Evolutionary conservation across 2,888 invertebrate genomes (phyloP), one percentile per base, ranked within the genome.

Genomic region (Pyrrhia umbra): DNA sequence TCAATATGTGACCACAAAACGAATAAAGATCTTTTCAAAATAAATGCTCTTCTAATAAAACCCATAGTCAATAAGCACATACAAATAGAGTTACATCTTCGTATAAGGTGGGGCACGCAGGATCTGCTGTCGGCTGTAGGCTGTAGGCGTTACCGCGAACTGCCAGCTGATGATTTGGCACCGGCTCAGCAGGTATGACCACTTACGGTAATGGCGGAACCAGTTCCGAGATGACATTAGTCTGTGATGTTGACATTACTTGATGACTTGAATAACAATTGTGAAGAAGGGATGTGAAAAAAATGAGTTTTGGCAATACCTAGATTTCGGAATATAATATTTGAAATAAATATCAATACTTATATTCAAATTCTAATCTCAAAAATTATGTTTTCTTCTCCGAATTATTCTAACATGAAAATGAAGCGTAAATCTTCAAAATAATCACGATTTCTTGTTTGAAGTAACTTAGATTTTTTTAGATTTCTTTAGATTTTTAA

Each of bases 71-170:
- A 67, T 47, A 47, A 68, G 45, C 39, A 15, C 18, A 39, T 56
- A 23, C 15, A 15, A 52, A 52, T 20, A 58, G 59, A 59, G 69
- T 74, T 73, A 74, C 0, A 25, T 40, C 15, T 27, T 15, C 27
- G 6, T 47, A 15, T 13, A 56, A 16, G 56, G 51, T 23, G 20
- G 40, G n/a, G 27, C 37, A 15, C 8, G 27, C 23, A n/a, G 30
- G 40, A 39, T 40, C 34, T 8, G n/a, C 8, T 6, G 1, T 20
- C 2, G 1, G 15, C 6, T 23, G n/a, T n/a, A n/a, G n/a, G 10
- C 2, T 10, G 70, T 71, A 3, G 71, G 71, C 15, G 75, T 40
- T 49, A 45, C 21, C 45, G 30, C 51, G 68, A 73, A 54, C 27
- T 5, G 25, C 5, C 25, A 5, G 10, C 34, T 40, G 75, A 68